Evolutionary conservation across 2,113 vertebrate species (phyloP).

Genomic region (Pao palembangensis): DNA sequence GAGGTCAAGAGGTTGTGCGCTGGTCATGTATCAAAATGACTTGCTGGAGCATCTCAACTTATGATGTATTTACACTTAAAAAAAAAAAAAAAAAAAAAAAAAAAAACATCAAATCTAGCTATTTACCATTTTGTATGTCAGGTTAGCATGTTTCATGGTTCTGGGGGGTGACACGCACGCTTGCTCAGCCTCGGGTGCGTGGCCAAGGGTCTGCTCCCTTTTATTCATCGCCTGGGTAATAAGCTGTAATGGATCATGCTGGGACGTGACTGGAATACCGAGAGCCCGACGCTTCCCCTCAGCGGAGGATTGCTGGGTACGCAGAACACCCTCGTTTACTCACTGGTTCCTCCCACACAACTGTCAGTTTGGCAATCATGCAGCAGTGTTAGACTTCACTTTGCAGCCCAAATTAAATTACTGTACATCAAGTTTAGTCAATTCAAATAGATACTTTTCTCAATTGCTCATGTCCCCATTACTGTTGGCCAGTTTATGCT

Average conservation of each 20-base stretch:
- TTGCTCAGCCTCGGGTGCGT: slow-evolving; percentile 25
- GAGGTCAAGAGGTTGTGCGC: too few species aligned
- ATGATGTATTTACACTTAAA: too few species aligned
- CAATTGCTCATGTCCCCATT: too few species aligned
- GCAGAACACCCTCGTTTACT: neutral
- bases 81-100: too few species aligned
- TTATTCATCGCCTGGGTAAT: slow-evolving; percentile 55
- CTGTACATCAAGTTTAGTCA: too few species aligned
- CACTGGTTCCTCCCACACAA: neutral
- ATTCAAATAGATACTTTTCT: too few species aligned
- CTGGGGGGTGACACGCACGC: neutral
- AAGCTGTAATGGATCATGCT: slow-evolving; percentile 67
- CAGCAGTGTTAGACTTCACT: too few species aligned
- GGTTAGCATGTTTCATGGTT: too few species aligned
- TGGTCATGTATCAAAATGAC: too few species aligned
- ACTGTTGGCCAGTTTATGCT: too few species aligned
- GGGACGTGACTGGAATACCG: slow-evolving; percentile 62
- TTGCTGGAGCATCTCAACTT: slow-evolving; percentile 1
- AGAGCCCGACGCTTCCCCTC: slow-evolving; percentile 32
- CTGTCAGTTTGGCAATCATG: too few species aligned
- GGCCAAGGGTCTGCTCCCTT: slow-evolving; percentile 52
- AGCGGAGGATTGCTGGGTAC: slow-evolving; percentile 33
- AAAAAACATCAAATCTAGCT: slow-evolving; percentile 23
- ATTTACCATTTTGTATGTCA: neutral
- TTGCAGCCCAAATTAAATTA: too few species aligned